Percentiles rank a stretch among this genome's conserved stretches.
Evolutionary conservation across 2,113 vertebrate species (phyloP).

Genomic region (Podiceps cristatus): DNA sequence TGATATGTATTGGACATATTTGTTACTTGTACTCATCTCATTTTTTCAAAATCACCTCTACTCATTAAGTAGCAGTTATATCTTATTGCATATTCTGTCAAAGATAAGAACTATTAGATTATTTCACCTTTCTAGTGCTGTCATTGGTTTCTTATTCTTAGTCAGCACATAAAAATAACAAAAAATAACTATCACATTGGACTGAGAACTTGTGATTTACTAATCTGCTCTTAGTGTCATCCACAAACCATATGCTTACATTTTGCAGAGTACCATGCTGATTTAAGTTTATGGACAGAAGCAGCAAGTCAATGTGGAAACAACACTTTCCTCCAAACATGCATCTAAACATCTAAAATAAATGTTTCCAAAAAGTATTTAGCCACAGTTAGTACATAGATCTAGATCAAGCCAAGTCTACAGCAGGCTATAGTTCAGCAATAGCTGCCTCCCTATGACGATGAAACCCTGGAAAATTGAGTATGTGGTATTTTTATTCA

Average conservation of each 20-base stretch:
- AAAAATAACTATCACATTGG: background rate
- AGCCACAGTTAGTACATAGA: background rate
- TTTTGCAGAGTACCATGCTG: background rate
- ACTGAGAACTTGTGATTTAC: background rate
- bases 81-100: background rate
- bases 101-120: background rate
- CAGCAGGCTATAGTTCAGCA: background rate
- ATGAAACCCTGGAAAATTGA: background rate
- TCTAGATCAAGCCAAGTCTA: background rate
- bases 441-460: background rate
- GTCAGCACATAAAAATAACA: background rate
- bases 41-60: background rate
- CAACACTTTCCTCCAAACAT: fast-evolving
- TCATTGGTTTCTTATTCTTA: background rate
- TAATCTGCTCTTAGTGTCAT: background rate
- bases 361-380: background rate
- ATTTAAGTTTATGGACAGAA: background rate
- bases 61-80: background rate
- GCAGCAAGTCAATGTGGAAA: background rate
- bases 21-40: background rate
- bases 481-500: background rate
- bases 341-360: background rate
- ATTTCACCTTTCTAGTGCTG: background rate
- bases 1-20: background rate
- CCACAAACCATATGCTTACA: background rate